These are phyloP conservation scores for Micromys minutus DNA, from an alignment of 2,113 vertebrate species.

Conservation along the genomic window DNA sequence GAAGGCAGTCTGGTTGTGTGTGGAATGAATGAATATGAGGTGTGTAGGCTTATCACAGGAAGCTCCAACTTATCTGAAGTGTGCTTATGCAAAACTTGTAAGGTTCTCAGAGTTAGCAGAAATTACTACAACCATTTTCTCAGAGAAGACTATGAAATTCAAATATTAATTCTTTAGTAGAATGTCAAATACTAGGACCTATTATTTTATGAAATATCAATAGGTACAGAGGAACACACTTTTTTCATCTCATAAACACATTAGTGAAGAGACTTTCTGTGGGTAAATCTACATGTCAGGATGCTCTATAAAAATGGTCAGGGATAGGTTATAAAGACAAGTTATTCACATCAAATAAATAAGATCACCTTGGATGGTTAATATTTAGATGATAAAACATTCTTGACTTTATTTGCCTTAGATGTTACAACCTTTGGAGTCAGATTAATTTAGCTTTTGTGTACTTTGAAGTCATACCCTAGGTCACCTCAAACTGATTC, in stretches of 20 bases:
- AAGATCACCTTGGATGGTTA: slow-evolving; percentile 30
- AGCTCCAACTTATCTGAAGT: slow-evolving; percentile 7
- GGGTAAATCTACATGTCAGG: background rate
- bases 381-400: slow-evolving; percentile 27
- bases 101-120: slow-evolving; percentile 33
- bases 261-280: slow-evolving; percentile 49
- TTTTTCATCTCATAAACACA: slow-evolving; percentile 17
- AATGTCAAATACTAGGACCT: background rate
- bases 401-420: slow-evolving; percentile 63
- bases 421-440: slow-evolving; percentile 50
- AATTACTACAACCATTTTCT: slow-evolving; percentile 10
- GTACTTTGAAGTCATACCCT: slow-evolving; percentile 53
- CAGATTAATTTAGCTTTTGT: slow-evolving; percentile 63
- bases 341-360: background rate
- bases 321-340: slow-evolving; percentile 32
- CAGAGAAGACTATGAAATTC: slow-evolving; percentile 18
- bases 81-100: background rate
- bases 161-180: slow-evolving; percentile 35
- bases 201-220: background rate
- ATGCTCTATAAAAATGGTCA: background rate
- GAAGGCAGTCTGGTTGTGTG: background rate
- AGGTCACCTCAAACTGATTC: slow-evolving; percentile 71
- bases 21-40: background rate
- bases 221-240: background rate
- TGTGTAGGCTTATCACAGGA: background rate